Percentiles rank a stretch among this genome's conserved stretches.
Conservation (phyloP, 2,797 vertebrate species). For the Momotus momota region DNA sequence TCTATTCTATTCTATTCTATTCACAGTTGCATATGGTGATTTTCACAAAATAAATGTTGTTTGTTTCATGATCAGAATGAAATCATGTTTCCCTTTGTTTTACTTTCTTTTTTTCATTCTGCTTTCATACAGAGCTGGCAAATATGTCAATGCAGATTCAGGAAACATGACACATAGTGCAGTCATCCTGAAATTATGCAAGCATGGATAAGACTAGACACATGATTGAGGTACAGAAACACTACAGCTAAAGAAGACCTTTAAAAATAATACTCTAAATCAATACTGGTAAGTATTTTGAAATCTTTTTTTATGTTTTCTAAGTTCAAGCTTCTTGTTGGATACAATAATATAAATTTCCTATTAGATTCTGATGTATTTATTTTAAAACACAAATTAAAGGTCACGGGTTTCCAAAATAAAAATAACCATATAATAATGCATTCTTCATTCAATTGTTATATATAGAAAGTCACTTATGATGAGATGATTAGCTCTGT, state of each 20-base stretch:
- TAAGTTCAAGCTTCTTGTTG: not conserved
- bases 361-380: not conserved
- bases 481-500: slow-evolving; percentile 43
- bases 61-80: slow-evolving; percentile 8
- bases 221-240: not conserved
- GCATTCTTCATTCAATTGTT: slow-evolving; percentile 20
- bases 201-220: not conserved
- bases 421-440: not conserved
- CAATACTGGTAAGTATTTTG: not conserved
- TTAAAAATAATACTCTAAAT: slow-evolving; percentile 34
- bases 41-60: slow-evolving; percentile 4
- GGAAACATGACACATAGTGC: not conserved
- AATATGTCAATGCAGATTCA: not conserved
- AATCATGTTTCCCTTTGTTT: not conserved
- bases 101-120: not conserved
- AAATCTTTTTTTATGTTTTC: not conserved
- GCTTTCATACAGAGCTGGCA: not conserved
- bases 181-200: not conserved
- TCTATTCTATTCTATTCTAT: not conserved
- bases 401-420: slow-evolving; percentile 29
- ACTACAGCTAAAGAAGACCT: not conserved
- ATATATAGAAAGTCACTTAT: slow-evolving; percentile 4
- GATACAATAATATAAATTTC: not conserved
- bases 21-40: not conserved
- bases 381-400: slow-evolving; percentile 31